Percentiles rank a stretch among this genome's conserved stretches.
phyloP scores from a whole-genome alignment of 1,140 invertebrate genomes.

The Drosophila subpulchrella region DNA sequence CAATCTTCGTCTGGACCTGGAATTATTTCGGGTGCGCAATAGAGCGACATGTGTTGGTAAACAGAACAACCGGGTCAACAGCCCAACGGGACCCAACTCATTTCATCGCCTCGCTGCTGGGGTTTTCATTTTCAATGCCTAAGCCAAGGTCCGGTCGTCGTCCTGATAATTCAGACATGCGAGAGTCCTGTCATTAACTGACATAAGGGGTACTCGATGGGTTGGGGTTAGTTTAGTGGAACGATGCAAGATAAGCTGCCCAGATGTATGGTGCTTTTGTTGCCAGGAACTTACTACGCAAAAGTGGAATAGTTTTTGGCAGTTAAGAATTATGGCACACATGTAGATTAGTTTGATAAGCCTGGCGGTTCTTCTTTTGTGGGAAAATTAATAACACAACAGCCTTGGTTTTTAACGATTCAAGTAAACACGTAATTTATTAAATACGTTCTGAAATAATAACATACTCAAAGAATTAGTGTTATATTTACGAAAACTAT shows the following conservation, averaged over 20 bases:
- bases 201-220: constrained; percentile 32
- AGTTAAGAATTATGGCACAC: background rate
- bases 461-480: no score
- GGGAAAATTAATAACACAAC: background rate
- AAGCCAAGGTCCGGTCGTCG: constrained; percentile 58
- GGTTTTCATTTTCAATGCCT: constrained; percentile 60
- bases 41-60: constrained; percentile 51
- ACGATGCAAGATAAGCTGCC: constrained; percentile 25
- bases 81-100: constrained; percentile 25
- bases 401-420: background rate
- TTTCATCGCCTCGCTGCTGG: background rate
- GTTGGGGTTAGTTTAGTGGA: background rate
- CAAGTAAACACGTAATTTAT: no score
- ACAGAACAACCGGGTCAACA: constrained; percentile 61
- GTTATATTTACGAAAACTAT: no score
- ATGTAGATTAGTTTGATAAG: no score
- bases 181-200: constrained; percentile 40
- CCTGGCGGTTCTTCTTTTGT: background rate
- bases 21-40: constrained; percentile 63
- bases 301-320: constrained; percentile 3
- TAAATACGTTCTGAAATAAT: no score
- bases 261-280: background rate
- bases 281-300: no score
- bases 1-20: constrained; percentile 41
- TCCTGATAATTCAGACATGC: constrained; percentile 30